Base-by-base conservation (phyloP, 2,888 invertebrate genomes). In the Linyphia triangularis region DNA sequence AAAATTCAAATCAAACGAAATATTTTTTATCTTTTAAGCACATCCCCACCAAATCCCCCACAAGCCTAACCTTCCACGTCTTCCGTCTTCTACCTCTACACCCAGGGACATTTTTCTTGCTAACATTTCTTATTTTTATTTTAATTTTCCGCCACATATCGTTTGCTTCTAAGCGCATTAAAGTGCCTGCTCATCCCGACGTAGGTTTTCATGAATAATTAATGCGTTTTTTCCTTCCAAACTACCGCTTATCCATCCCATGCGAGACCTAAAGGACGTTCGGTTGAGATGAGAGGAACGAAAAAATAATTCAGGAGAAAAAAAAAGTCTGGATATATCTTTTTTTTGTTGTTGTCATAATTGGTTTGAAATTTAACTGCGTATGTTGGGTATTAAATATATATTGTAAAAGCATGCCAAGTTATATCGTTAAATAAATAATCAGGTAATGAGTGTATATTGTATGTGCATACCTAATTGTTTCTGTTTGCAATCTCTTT, bases 151-250 rank as follows among this genome's bases (percentile, higher is more conserved):
- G 69, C 59, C 59, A 59, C 69, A 70, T 81, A 70, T 57, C 81
- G 24, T 26, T 69, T 19, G 9, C 57, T 63, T 24, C 40, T 70
- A 51, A 81, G 69, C 57, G 26, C 70, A 81, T 81, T 81, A 81
- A 67, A 70, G 51, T 30, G n/a, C 19, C 59, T 30, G 19, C 33
- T 33, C 51, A 37, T 24, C 70, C n/a, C n/a, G 5, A 26, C n/a
- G 59, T n/a, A 59, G 24, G 59, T 70, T n/a, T 59, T 81, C 81
- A 81, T 81, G 81, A 81, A 81, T 81, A 81, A 81, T 81, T 81
- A 81, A 81, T 81, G 69, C 51, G 37, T 26, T 37, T 51, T 70
- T 61, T 65, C 70, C 57, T 19, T 24, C 26, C 69, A 70, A 59
- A 75, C 43, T 24, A 26, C 61, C 69, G 33, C 37, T 70, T 70